A percentile compares a stretch with the other conserved stretches of the same genome.
Evolutionary conservation across 1,140 invertebrate species (phyloP).

Genomic region (Leptopilina clavipes): DNA sequence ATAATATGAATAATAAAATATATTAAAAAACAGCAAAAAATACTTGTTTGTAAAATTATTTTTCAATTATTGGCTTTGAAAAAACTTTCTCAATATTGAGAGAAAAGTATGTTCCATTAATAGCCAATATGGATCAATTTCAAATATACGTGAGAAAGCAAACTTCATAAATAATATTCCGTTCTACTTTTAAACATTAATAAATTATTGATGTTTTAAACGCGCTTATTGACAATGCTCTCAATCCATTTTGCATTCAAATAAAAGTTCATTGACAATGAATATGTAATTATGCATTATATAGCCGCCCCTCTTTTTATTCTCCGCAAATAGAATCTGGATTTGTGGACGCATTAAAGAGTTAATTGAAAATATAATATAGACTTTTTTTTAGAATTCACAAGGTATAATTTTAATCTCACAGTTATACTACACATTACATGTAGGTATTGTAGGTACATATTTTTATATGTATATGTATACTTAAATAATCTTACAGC

Average conservation of each 20-base stretch:
- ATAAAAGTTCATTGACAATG: constrained; percentile 8
- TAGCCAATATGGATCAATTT: background rate
- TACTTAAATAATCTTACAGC: constrained; percentile 41
- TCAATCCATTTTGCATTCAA: background rate
- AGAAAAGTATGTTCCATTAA: background rate
- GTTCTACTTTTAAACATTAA: constrained; percentile 36
- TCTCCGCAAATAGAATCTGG: background rate
- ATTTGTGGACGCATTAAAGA: constrained; percentile 3
- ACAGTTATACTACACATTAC: constrained; percentile 55
- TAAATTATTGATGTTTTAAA: constrained; percentile 23
- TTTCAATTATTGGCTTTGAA: background rate
- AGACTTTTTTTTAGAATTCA: constrained; percentile 43
- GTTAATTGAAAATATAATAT: constrained; percentile 37
- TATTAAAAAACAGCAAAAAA: no score
- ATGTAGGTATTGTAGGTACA: constrained; percentile 34
- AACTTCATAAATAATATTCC: constrained; percentile 3
- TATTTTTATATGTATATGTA: constrained; percentile 44
- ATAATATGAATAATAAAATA: no score
- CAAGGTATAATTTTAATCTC: constrained; percentile 57
- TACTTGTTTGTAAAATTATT: background rate
- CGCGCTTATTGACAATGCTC: background rate
- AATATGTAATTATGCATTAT: constrained; percentile 16
- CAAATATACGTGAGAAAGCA: background rate
- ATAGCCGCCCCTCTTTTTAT: no score
- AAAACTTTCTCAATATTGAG: background rate